A percentile compares a stretch with the other conserved stretches of the same genome.
These are phyloP conservation scores for Naso thynnoides DNA, from an alignment of 2,797 vertebrate species.

Conservation along the genomic window DNA sequence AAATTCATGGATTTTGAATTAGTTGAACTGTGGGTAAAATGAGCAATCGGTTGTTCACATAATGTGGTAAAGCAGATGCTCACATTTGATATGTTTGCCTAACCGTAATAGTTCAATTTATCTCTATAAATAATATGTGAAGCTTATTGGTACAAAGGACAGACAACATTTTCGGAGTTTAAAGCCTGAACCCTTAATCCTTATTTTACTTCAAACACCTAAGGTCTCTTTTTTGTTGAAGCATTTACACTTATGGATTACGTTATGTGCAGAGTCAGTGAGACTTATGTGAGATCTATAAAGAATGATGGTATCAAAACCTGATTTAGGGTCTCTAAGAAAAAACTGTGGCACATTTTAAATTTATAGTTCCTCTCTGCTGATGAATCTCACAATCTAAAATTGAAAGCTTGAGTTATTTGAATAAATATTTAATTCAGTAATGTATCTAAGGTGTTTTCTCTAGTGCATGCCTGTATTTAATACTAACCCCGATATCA, in stretches of 20 bases:
- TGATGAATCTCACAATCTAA: slow-evolving; percentile 33
- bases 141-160: slow-evolving; percentile 15
- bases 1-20: background rate
- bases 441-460: slow-evolving; percentile 9
- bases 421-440: slow-evolving; percentile 33
- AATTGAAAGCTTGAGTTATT: slow-evolving; percentile 18
- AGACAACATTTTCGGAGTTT: slow-evolving; percentile 33
- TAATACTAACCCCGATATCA: slow-evolving; percentile 27
- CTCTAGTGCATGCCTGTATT: slow-evolving; percentile 6
- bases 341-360: slow-evolving; percentile 31
- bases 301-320: slow-evolving; percentile 33
- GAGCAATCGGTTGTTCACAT: background rate
- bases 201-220: slow-evolving; percentile 38
- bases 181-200: slow-evolving; percentile 29
- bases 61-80: background rate
- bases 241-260: slow-evolving; percentile 35
- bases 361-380: slow-evolving; percentile 34
- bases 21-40: background rate
- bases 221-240: slow-evolving; percentile 15
- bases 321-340: slow-evolving; percentile 15
- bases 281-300: slow-evolving; percentile 46
- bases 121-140: slow-evolving; percentile 14
- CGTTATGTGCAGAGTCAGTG: slow-evolving; percentile 27
- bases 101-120: background rate
- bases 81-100: background rate